These are phyloP conservation scores for Megaceryle maxima DNA, from an alignment of 2,113 vertebrate genomes.

Conservation along the genomic window DNA sequence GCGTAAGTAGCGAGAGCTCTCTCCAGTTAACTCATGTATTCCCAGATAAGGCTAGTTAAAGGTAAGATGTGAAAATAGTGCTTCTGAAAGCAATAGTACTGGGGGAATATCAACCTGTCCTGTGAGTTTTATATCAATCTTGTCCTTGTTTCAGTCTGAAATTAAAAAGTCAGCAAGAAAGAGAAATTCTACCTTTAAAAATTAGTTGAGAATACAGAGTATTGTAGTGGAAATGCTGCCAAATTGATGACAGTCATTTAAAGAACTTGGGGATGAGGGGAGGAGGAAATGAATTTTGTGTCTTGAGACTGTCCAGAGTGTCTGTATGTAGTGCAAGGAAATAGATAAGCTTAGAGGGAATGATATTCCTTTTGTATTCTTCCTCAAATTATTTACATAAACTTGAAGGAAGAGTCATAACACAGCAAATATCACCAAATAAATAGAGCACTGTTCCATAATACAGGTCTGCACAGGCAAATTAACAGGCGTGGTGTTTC, in stretches of 20 bases:
- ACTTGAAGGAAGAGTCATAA: background rate
- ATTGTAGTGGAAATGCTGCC: background rate
- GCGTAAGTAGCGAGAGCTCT: background rate
- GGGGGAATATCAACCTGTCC: background rate
- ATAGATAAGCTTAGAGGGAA: constrained; percentile 31
- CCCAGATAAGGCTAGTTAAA: background rate
- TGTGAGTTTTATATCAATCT: background rate
- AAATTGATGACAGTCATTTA: background rate
- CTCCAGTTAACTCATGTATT: background rate
- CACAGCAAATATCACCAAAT: background rate
- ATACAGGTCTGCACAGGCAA: background rate
- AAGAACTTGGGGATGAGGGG: background rate
- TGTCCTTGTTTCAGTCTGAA: background rate
- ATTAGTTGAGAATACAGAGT: background rate
- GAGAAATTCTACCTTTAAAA: background rate
- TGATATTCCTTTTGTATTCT: background rate
- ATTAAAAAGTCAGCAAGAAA: background rate
- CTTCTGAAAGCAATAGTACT: background rate
- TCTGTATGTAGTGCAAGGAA: constrained; percentile 43
- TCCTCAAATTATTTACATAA: constrained; percentile 30
- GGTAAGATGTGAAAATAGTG: background rate
- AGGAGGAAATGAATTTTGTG: background rate
- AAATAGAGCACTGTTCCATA: background rate
- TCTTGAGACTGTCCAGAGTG: background rate
- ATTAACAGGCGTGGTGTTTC: background rate